These are phyloP conservation scores for Drosophila neonasuta DNA, from an alignment of 2,888 invertebrate species.

Conservation along the genomic window DNA sequence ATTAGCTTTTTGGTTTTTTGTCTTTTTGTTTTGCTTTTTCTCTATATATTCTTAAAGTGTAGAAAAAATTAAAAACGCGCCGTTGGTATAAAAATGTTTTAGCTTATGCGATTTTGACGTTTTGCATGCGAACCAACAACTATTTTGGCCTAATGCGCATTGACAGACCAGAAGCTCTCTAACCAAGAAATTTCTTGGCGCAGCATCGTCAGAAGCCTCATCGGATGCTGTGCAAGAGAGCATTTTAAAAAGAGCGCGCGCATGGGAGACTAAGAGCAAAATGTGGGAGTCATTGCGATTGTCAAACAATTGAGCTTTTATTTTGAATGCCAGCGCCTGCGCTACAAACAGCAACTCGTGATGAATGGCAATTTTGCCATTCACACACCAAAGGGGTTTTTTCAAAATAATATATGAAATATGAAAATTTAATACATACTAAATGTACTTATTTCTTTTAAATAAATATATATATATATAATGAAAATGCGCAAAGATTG, in stretches of 20 bases:
- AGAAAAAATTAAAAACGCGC: constrained; percentile 79
- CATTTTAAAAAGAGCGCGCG: constrained; percentile 26
- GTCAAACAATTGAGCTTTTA: constrained; percentile 59
- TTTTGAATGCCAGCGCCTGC: constrained; percentile 63
- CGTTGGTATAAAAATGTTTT: constrained; percentile 79
- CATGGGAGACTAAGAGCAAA: constrained; percentile 19
- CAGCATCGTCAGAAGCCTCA: constrained; percentile 25
- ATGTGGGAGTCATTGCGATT: constrained; percentile 21
- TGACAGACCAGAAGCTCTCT: constrained; percentile 70
- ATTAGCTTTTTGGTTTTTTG: constrained; percentile 37
- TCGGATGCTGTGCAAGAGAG: constrained; percentile 47
- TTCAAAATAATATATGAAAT: constrained; percentile 1
- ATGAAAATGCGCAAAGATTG: too few species aligned
- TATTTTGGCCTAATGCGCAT: constrained; percentile 75
- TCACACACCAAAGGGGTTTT: constrained; percentile 32
- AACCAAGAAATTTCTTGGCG: constrained; percentile 52
- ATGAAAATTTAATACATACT: too few species aligned
- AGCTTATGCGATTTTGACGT: constrained; percentile 80
- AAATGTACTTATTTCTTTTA: too few species aligned
- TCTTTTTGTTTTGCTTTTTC: constrained; percentile 45
- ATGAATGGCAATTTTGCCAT: constrained; percentile 9
- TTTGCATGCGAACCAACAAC: constrained; percentile 82
- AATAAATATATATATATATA: too few species aligned
- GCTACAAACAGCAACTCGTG: constrained; percentile 34
- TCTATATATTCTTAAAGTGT: constrained; percentile 59